Evolutionary conservation across 2,888 invertebrate species (phyloP).

Genomic region (Nezara viridula): DNA sequence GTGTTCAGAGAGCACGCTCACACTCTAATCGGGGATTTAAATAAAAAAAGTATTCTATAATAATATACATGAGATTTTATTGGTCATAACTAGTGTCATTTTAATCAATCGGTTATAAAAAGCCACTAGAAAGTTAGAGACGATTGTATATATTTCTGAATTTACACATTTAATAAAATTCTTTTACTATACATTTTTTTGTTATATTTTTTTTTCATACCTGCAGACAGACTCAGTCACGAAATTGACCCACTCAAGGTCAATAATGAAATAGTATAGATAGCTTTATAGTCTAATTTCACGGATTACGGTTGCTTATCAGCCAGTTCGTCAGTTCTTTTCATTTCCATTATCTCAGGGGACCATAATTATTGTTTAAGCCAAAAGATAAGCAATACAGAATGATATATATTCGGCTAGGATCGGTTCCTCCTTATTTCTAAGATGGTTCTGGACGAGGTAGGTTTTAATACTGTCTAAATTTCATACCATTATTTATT

Average conservation of each 20-base stretch:
- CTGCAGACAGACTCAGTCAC: background rate
- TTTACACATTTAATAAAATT: no score
- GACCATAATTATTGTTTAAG: conserved; percentile 22
- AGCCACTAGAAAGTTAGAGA: no score
- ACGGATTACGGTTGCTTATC: conserved; percentile 21
- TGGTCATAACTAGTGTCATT: no score
- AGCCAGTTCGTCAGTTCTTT: background rate
- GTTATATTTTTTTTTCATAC: background rate
- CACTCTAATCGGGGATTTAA: no score
- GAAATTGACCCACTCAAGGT: conserved; percentile 6
- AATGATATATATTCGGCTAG: background rate
- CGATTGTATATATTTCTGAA: no score
- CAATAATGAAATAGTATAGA: background rate
- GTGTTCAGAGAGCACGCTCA: no score
- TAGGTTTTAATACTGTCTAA: background rate
- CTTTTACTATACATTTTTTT: background rate
- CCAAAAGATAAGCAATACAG: background rate
- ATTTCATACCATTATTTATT: background rate
- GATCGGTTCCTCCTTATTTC: background rate
- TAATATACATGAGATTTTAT: no score
- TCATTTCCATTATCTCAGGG: background rate
- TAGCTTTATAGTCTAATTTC: background rate
- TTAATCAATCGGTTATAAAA: no score
- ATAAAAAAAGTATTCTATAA: no score
- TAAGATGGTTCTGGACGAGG: conserved; percentile 20